Evolutionary conservation across 2,797 vertebrate genomes (phyloP).

Genomic region (Cirrhinus molitorella): DNA sequence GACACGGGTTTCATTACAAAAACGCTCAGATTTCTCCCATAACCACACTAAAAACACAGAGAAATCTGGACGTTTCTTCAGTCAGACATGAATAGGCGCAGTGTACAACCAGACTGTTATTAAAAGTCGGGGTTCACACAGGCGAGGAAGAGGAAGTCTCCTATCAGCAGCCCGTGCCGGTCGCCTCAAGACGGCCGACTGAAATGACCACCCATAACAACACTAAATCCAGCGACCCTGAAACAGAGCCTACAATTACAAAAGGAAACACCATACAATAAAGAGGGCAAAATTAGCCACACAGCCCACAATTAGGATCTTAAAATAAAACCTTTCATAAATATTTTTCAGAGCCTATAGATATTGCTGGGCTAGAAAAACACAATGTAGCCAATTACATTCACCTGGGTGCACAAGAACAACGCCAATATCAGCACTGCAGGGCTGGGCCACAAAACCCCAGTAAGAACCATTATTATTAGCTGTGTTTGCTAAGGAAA

Average conservation of each 20-base stretch:
- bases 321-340: conserved; percentile 51
- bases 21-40: conserved; percentile 49
- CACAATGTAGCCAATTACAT: conserved; percentile 39
- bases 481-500: neutral
- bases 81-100: conserved; percentile 66
- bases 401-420: conserved; percentile 27
- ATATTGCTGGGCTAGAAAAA: conserved; percentile 37
- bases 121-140: conserved; percentile 66
- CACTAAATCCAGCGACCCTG: conserved; percentile 68
- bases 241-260: conserved; percentile 77
- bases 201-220: conserved; percentile 77
- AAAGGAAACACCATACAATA: conserved; percentile 68
- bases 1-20: conserved; percentile 50
- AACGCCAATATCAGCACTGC: conserved; percentile 23
- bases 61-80: conserved; percentile 49
- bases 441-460: conserved; percentile 24
- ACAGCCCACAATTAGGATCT: conserved; percentile 67
- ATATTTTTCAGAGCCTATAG: conserved; percentile 45
- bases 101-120: conserved; percentile 66
- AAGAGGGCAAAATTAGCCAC: conserved; percentile 67
- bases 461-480: neutral
- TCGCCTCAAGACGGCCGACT: conserved; percentile 67
- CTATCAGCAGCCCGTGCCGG: conserved; percentile 68
- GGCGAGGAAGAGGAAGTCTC: conserved; percentile 73
- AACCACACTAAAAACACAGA: conserved; percentile 50